Evolutionary conservation across 2,888 invertebrate genomes (phyloP), one percentile per base, ranked within the genome.

Genomic region (Cyclophora punctaria): DNA sequence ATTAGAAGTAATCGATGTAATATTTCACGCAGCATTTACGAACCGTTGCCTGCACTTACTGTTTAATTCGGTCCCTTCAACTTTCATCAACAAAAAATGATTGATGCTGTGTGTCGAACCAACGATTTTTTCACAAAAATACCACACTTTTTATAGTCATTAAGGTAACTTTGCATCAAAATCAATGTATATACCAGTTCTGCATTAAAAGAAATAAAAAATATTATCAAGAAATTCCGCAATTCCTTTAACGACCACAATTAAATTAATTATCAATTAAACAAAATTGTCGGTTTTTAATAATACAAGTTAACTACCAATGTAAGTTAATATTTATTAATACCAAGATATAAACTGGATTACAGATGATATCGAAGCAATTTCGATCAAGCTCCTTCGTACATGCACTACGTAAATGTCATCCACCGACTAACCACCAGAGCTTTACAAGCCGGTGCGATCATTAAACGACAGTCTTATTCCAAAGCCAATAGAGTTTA

Each of bases 11-110:
- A 82, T 79, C 72, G 78, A 68, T 67, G 80, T 71, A 75, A 83
- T 84, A 79, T 83, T 83, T 83, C 82, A 80, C 79, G 78, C 78
- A 75, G 78, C 82, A 82, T 83, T 83, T 82, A 76, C 75, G 71
- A 71, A 67, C 74, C 69, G 69, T 66, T 64, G 71, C 68, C 63
- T 73, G 72, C 75, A 75, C 75, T 80, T 74, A 73, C 67, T 71
- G 64, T 69, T 69, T 78, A 67, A 71, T 69, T 81, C 77, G 77
- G 80, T 82, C 80, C 75, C 83, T 76, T 73, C 73, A 65, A 67
- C 70, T 72, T 73, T 71, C 69, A 71, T 72, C 63, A 64, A 57
- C 53, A 64, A 71, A 82, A 80, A 71, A 76, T 85, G 84, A 86
- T 86, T 83, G 82, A 87, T 87, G 84, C 69, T 68, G 64, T 62